Base-by-base conservation (phyloP, 2,797 vertebrate species). In the Cephalopachus bancanus region DNA sequence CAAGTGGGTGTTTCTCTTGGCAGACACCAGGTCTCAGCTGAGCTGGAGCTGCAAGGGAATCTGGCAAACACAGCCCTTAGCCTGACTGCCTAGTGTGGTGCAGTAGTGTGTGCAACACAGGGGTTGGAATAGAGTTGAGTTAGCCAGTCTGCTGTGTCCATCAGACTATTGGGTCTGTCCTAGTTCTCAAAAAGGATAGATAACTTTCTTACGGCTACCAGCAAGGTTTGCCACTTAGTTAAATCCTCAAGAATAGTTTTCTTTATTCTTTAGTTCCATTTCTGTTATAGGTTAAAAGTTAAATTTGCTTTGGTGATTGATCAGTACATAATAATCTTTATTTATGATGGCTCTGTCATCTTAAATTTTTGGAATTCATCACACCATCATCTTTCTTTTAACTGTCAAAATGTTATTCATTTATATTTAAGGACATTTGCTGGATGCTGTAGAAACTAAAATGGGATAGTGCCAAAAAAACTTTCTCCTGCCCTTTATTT, bases 21-120 rank as follows among this genome's bases (percentile, higher is more conserved):
- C 85, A 67, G 71, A 60, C 33, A 4, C 80, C 22, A 10, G n/a
- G 67, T 69, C 55, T 81, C n/a, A 19, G 44, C 20, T 69, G 49
- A 71, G 12, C 51, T 15, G 44, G 62, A 59, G 55, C 62, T 44
- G 20, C 19, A 22, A 64, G 93, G 69, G 79, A 33, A 33, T 44
- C 85, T n/a, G 83, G 10, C n/a, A 8, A 12, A 65, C 0, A 3
- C 5, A 1, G 14, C 26, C 2, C 37, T 57, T 4, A 44, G 59
- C 11, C 71, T 3, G 2, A 16, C 5, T 30, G 62, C 60, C 37
- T 19, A 24, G 7, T 12, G 7, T n/a, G 4, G 64, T 24, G 7
- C 9, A 10, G n/a, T 28, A 10, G n/a, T 1, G 14, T 37, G 0
- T 11, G 60, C 20, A 16, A 1, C 33, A 1, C 0, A 69, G 28